A percentile compares a stretch with the other conserved stretches of the same genome.
phyloP scores from a whole-genome alignment of 2,113 vertebrate species.

The Pelmatolapia mariae region DNA sequence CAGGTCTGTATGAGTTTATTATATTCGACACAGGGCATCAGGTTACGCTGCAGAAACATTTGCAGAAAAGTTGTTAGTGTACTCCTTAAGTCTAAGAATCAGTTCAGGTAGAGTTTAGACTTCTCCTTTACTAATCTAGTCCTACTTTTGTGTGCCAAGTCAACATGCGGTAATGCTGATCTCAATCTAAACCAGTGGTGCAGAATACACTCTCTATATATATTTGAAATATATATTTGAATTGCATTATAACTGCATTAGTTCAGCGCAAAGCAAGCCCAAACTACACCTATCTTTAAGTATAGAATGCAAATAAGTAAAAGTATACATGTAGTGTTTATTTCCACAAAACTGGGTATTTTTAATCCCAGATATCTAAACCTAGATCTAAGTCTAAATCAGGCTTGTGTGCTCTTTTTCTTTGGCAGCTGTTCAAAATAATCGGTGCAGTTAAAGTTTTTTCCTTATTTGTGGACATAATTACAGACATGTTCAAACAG shows the following conservation, averaged over 20 bases:
- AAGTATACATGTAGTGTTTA: not conserved
- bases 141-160: not conserved
- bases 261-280: not conserved
- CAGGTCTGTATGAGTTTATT: slow-evolving; percentile 69
- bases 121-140: not conserved
- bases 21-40: not conserved
- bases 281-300: not conserved
- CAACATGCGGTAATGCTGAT: not conserved
- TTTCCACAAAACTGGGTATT: not conserved
- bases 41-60: not conserved
- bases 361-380: not conserved
- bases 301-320: rapidly evolving
- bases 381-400: not conserved
- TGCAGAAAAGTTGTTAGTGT: not conserved
- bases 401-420: not conserved
- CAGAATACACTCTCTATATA: not conserved
- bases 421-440: not conserved
- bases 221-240: not conserved
- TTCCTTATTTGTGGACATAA: not conserved
- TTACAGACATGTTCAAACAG: not conserved
- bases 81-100: not conserved
- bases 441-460: not conserved
- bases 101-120: not conserved
- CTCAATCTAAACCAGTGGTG: not conserved
- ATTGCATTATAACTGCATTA: not conserved